Percentiles rank a stretch among this genome's conserved stretches.
phyloP scores from a whole-genome alignment of 1,140 invertebrate species.

The Oreohelix idahoensis region DNA sequence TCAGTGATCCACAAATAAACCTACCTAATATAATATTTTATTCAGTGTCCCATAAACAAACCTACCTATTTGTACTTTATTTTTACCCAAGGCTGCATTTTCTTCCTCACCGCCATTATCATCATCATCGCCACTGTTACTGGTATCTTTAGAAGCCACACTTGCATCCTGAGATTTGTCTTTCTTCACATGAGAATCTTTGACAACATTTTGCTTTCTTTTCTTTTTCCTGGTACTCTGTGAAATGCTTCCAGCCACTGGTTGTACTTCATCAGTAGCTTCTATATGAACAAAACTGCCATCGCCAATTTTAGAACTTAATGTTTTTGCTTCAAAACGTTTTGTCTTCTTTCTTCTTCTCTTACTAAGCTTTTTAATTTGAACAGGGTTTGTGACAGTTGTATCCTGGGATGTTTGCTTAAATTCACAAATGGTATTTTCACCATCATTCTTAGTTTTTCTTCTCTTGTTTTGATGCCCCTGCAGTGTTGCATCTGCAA shows the following conservation, averaged over 20 bases:
- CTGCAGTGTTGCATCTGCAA: neutral
- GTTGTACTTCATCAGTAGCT: neutral
- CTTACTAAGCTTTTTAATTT: too few relatives aligned
- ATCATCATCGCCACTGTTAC: neutral
- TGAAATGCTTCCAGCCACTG: neutral
- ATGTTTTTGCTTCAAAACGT: too few relatives aligned
- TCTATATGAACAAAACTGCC: too few relatives aligned
- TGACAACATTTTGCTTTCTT: neutral
- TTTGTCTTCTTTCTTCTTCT: too few relatives aligned
- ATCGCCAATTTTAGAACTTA: neutral
- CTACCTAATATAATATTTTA: too few relatives aligned
- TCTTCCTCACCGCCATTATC: neutral
- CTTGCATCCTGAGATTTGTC: neutral
- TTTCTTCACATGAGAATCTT: neutral
- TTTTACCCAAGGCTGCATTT: too few relatives aligned
- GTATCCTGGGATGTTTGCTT: neutral
- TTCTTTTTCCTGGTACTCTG: neutral
- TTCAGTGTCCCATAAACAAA: too few relatives aligned
- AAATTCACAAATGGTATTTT: neutral
- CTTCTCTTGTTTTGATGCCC: conserved; percentile 22
- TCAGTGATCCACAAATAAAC: too few relatives aligned
- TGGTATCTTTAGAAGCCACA: neutral
- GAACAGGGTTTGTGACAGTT: neutral
- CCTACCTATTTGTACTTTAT: too few relatives aligned
- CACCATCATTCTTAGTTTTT: neutral